A percentile compares a stretch with the other conserved stretches of the same genome.
These are phyloP conservation scores for Zhuqinia jingwanae DNA, from an alignment of 2,888 invertebrate genomes.

Conservation along the genomic window DNA sequence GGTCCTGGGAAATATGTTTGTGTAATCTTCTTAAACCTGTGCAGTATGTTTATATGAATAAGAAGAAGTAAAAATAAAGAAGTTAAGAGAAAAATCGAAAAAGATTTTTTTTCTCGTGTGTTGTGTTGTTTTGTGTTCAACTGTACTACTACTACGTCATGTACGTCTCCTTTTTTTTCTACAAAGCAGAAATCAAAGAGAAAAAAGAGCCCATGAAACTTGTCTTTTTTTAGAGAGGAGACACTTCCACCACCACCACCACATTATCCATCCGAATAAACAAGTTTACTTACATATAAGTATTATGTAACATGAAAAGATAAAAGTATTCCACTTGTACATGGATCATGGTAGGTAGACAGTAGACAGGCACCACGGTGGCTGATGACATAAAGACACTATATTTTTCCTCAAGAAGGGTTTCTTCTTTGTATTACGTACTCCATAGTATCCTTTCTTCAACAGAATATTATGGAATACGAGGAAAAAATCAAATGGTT, in stretches of 20 bases:
- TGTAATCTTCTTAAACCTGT: conserved; percentile 68
- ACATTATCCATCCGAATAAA: neutral
- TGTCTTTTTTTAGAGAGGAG: neutral
- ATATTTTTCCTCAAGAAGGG: neutral
- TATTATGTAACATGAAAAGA: no score
- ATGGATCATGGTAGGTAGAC: neutral
- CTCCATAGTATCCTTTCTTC: no score
- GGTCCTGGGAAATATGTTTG: conserved; percentile 70
- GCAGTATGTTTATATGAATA: conserved; percentile 61
- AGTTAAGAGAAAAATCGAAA: conserved; percentile 7
- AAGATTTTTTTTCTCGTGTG: conserved; percentile 49
- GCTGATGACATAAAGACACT: neutral
- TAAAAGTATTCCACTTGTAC: no score
- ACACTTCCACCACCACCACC: no score
- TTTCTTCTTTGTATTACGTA: neutral
- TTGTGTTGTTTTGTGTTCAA: conserved; percentile 14
- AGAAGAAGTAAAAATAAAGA: conserved; percentile 18
- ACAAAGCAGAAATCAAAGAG: conserved; percentile 1
- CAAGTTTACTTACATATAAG: no score
- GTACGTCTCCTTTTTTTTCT: conserved; percentile 16
- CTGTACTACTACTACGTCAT: no score
- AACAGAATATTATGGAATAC: no score
- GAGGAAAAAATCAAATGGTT: no score
- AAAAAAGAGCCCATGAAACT: neutral
- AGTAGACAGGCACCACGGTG: neutral